A percentile compares a stretch with the other conserved stretches of the same genome.
phyloP scores from a whole-genome alignment of 2,113 vertebrate species.

The Pterophyllum scalare region DNA sequence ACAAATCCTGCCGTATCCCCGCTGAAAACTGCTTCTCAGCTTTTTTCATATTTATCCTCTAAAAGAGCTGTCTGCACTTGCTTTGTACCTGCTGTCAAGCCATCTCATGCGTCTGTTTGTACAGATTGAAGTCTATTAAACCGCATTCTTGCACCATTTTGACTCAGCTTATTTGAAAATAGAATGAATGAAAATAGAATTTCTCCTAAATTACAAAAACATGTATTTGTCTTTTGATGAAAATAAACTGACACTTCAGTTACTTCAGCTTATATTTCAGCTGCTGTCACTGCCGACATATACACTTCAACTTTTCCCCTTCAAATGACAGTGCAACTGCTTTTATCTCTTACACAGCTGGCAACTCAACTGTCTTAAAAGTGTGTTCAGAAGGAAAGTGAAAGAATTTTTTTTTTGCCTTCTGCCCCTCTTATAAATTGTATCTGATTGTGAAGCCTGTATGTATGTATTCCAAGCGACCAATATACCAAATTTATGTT shows the following conservation, averaged over 20 bases:
- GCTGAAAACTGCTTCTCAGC: constrained; percentile 52
- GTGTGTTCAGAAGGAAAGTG: not conserved
- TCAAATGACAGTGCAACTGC: constrained; percentile 14
- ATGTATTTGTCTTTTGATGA: not conserved
- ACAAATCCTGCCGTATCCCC: constrained; percentile 44
- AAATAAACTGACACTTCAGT: constrained; percentile 25
- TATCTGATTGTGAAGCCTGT: not conserved
- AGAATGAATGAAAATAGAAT: not conserved
- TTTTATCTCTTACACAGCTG: constrained; percentile 21
- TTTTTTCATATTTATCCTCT: constrained; percentile 60
- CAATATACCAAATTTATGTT: not conserved
- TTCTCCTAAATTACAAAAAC: not conserved
- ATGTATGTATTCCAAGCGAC: not conserved
- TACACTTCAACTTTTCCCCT: constrained; percentile 2
- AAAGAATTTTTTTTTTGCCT: not conserved
- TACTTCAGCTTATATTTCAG: not conserved
- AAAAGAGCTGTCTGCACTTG: constrained; percentile 45
- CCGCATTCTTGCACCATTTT: constrained; percentile 6
- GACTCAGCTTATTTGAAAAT: constrained; percentile 25
- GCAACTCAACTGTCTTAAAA: not conserved
- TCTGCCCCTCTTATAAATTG: constrained; percentile 8
- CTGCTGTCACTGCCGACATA: not conserved
- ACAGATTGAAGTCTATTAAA: constrained; percentile 37
- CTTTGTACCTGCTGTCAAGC: constrained; percentile 63
- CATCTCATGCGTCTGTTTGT: constrained; percentile 44